These are phyloP conservation scores for Uria aalge DNA, from an alignment of 2,113 vertebrate species.

Conservation along the genomic window DNA sequence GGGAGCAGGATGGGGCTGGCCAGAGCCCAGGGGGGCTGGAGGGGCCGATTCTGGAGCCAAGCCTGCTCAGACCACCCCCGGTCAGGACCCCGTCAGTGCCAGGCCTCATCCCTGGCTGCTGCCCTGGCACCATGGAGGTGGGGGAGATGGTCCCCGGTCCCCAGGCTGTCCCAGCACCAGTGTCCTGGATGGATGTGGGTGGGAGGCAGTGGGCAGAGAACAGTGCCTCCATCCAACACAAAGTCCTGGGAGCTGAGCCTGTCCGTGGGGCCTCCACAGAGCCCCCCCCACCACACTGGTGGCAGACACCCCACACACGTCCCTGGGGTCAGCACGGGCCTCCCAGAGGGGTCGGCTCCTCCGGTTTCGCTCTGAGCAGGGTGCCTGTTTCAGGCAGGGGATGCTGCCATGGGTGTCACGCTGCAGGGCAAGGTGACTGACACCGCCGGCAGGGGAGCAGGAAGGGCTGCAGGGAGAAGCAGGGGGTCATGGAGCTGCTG, in stretches of 20 bases:
- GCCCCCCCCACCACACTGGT: not conserved
- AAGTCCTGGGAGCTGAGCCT: not conserved
- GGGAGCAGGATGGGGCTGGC: not conserved
- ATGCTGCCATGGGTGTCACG: not conserved
- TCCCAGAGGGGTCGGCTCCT: too few species aligned
- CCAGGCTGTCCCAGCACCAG: not conserved
- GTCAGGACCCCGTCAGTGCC: not conserved
- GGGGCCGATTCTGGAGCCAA: not conserved
- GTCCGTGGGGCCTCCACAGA: not conserved
- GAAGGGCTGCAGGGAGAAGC: not conserved
- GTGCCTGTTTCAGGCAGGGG: not conserved
- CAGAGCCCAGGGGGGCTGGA: not conserved
- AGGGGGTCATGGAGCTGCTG: not conserved
- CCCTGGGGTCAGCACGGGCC: not conserved
- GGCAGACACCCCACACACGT: not conserved
- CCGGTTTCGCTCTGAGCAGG: not conserved
- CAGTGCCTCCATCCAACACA: not conserved
- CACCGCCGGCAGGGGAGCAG: not conserved
- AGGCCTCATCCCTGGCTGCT: not conserved
- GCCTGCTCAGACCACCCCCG: not conserved
- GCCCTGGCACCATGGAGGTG: fast-evolving
- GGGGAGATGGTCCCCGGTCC: not conserved
- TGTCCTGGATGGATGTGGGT: not conserved
- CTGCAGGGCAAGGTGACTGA: not conserved
- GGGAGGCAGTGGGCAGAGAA: not conserved